A percentile compares a stretch with the other conserved stretches of the same genome.
These are phyloP conservation scores for Drosophila pectinifera DNA, from an alignment of 1,140 invertebrate species.

Conservation along the genomic window DNA sequence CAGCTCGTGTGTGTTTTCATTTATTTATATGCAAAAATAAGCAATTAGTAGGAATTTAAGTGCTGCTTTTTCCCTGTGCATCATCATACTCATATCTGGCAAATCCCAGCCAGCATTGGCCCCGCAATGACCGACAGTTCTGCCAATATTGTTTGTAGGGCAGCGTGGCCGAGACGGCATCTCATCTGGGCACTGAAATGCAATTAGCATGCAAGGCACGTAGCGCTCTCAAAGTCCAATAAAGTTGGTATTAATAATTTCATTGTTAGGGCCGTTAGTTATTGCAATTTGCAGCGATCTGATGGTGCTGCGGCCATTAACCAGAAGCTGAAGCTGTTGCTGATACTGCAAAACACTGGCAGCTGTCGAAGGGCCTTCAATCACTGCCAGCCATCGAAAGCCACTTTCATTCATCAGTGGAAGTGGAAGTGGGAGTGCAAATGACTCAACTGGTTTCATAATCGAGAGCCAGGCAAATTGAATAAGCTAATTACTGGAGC, in stretches of 20 bases:
- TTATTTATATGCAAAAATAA: background rate
- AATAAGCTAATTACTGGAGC: conserved; percentile 26
- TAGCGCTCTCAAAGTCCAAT: conserved; percentile 63
- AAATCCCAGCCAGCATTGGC: conserved; percentile 10
- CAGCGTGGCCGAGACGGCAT: conserved; percentile 21
- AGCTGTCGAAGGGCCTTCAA: conserved; percentile 13
- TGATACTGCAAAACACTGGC: background rate
- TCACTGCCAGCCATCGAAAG: conserved; percentile 10
- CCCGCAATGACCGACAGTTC: conserved; percentile 56
- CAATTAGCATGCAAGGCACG: conserved; percentile 78
- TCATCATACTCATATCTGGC: conserved; percentile 14
- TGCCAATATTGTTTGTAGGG: conserved; percentile 58
- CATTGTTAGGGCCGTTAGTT: conserved; percentile 39
- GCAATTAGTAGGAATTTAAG: too few relatives aligned
- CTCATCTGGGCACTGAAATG: conserved; percentile 35
- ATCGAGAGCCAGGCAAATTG: conserved; percentile 18
- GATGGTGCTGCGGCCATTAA: conserved; percentile 31
- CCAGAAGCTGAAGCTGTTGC: conserved; percentile 34
- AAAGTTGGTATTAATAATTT: conserved; percentile 69
- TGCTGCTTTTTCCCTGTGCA: conserved; percentile 3
- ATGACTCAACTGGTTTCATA: conserved; percentile 52
- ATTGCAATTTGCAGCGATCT: conserved; percentile 48
- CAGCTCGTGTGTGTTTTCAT: too few relatives aligned
- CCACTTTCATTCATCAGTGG: conserved; percentile 9
- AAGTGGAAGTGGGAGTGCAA: too few relatives aligned